phyloP scores from a whole-genome alignment of 2,113 vertebrate species.

The Steatornis caripensis region DNA sequence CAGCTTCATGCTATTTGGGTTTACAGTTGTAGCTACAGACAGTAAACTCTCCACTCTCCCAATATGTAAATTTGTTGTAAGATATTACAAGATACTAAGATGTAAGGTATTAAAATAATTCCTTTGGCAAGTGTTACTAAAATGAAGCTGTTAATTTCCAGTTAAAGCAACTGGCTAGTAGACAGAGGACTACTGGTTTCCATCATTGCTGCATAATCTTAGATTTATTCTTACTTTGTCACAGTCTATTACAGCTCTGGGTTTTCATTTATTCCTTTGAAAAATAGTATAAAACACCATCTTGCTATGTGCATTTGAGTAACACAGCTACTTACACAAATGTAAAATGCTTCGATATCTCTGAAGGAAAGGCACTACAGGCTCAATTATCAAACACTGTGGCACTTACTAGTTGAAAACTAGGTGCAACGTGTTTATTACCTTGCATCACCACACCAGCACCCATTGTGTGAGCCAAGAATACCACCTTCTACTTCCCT shows the following conservation, averaged over 20 bases:
- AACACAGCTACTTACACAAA: neutral
- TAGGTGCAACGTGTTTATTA: neutral
- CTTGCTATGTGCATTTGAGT: neutral
- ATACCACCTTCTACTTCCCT: neutral
- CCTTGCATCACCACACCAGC: neutral
- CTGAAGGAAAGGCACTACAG: neutral
- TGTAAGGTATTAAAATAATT: neutral
- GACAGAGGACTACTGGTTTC: neutral
- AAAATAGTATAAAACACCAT: neutral
- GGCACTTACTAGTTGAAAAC: neutral
- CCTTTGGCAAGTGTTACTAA: neutral
- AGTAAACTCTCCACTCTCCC: neutral
- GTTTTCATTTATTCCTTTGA: neutral
- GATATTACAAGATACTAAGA: neutral
- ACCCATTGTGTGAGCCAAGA: fast-evolving
- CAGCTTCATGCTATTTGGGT: neutral
- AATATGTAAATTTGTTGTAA: neutral
- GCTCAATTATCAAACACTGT: neutral
- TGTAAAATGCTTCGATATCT: neutral
- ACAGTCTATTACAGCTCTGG: neutral
- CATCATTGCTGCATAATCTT: neutral
- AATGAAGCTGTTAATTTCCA: neutral
- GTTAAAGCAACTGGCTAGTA: neutral
- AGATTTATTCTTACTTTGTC: neutral
- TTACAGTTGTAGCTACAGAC: neutral